Evolutionary conservation across 1,140 invertebrate species (phyloP).

Genomic region (Octopus bimaculoides): DNA sequence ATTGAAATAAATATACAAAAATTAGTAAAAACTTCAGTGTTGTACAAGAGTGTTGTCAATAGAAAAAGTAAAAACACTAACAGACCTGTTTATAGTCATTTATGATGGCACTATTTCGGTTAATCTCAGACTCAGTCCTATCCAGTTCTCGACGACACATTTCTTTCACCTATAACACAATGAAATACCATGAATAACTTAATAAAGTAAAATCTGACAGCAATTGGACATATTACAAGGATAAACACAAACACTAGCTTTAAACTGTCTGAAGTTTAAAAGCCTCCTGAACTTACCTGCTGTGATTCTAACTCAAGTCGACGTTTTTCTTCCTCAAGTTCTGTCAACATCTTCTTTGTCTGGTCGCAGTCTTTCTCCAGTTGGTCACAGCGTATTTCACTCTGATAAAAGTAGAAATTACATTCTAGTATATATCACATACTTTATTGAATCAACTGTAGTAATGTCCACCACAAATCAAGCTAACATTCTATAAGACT

Average conservation of each 20-base stretch:
- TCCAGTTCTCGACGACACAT: constrained; percentile 79
- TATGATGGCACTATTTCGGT: constrained; percentile 74
- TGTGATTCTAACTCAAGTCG: constrained; percentile 74
- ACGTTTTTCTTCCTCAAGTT: constrained; percentile 81
- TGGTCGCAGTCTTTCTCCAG: constrained; percentile 77
- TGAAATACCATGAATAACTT: background rate
- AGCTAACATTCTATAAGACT: no score
- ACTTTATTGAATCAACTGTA: no score
- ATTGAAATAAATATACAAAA: constrained; percentile 25
- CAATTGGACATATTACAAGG: background rate
- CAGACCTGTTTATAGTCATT: constrained; percentile 85
- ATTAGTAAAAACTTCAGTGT: background rate
- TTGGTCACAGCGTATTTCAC: constrained; percentile 76
- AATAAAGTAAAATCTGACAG: no score
- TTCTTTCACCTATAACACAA: constrained; percentile 68
- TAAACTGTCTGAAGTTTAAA: background rate
- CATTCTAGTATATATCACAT: no score
- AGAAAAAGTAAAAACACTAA: background rate
- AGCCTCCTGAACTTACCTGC: constrained; percentile 58
- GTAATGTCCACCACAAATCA: no score
- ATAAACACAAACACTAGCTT: background rate
- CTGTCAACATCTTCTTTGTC: constrained; percentile 69
- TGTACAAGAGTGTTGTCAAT: constrained; percentile 8
- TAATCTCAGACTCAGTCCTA: constrained; percentile 67
- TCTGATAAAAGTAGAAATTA: constrained; percentile 40